phyloP scores from a whole-genome alignment of 2,113 vertebrate species.

The Leucopsar rothschildi region DNA sequence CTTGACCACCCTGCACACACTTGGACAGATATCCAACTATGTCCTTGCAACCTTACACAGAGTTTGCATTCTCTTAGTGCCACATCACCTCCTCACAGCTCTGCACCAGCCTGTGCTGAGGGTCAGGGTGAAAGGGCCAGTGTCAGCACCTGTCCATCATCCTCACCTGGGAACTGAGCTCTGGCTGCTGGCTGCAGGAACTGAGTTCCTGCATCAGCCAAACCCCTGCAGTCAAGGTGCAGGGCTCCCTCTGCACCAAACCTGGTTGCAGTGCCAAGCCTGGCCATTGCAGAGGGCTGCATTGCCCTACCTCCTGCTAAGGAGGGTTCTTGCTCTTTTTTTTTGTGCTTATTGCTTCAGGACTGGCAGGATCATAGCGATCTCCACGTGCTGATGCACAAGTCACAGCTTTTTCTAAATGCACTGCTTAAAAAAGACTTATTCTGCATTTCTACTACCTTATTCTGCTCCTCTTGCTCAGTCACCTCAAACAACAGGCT shows the following conservation, averaged over 20 bases:
- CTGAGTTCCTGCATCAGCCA: background rate
- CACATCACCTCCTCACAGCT: background rate
- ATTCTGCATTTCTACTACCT: background rate
- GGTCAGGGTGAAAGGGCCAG: background rate
- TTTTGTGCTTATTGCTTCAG: background rate
- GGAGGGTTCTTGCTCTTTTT: background rate
- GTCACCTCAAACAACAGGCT: background rate
- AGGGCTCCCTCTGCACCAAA: background rate
- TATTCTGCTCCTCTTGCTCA: background rate
- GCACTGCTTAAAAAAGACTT: background rate
- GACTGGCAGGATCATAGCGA: background rate
- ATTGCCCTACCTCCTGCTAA: background rate
- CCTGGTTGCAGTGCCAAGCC: background rate
- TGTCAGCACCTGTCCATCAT: background rate
- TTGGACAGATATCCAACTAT: background rate
- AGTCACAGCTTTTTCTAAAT: background rate
- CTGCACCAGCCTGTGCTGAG: background rate
- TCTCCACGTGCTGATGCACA: background rate
- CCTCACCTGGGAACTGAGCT: rapidly evolving
- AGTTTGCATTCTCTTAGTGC: background rate
- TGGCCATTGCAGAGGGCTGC: background rate
- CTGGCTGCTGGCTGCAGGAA: background rate
- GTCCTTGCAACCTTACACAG: background rate
- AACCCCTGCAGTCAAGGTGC: background rate
- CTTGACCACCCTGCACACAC: background rate